phyloP scores from a whole-genome alignment of 2,888 invertebrate genomes.

The Nemotelus pantherinus region DNA sequence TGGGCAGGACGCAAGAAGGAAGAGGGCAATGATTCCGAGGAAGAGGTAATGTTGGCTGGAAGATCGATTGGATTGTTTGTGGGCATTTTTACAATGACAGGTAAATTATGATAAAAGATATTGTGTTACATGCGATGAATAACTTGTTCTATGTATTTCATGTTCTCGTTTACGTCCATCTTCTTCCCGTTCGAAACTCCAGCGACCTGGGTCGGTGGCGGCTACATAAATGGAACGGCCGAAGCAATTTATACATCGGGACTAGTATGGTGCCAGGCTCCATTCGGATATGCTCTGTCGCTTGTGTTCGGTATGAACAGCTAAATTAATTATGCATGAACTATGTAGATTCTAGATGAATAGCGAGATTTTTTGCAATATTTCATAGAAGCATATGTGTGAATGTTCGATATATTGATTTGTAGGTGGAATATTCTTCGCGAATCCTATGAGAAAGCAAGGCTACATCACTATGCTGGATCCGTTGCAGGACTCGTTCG shows the following conservation, averaged over 20 bases:
- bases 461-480: slow-evolving; percentile 99
- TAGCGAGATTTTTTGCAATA: neutral
- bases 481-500: slow-evolving; percentile 95
- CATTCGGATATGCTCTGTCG: slow-evolving; percentile 97
- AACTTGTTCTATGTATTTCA: neutral
- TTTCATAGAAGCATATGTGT: neutral
- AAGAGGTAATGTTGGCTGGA: slow-evolving; percentile 98
- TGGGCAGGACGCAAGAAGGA: slow-evolving; percentile 97
- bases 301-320: slow-evolving; percentile 84
- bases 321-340: slow-evolving; percentile 17
- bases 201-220: slow-evolving; percentile 99
- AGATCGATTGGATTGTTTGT: slow-evolving; percentile 96
- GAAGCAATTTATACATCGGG: slow-evolving; percentile 95
- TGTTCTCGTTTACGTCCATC: neutral
- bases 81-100: slow-evolving; percentile 99
- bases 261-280: slow-evolving; percentile 97
- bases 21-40: slow-evolving; percentile 87
- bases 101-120: slow-evolving; percentile 65
- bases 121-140: neutral
- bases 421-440: slow-evolving; percentile 95
- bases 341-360: slow-evolving; percentile 21
- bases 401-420: slow-evolving; percentile 1
- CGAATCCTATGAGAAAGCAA: slow-evolving; percentile 96
- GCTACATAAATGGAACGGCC: slow-evolving; percentile 99
- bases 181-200: slow-evolving; percentile 47